Evolutionary conservation across 2,888 invertebrate genomes (phyloP).

Genomic region (Xiphydria camelus): DNA sequence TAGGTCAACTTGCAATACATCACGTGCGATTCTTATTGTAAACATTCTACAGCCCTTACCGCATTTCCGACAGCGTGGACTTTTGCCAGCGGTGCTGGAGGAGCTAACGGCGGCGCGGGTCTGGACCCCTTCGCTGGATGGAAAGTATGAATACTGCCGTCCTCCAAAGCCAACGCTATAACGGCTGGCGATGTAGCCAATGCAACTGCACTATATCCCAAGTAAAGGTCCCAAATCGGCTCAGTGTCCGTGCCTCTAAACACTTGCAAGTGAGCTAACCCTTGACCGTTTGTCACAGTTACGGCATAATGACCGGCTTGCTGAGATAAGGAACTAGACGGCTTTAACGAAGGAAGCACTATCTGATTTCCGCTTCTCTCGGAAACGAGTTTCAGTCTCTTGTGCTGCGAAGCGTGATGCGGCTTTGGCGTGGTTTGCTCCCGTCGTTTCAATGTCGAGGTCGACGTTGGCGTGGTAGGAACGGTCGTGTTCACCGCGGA

Average conservation of each 20-base stretch:
- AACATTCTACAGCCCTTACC: constrained; percentile 31
- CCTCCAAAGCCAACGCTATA: constrained; percentile 50
- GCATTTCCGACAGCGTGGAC: constrained; percentile 51
- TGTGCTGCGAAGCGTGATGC: constrained; percentile 27
- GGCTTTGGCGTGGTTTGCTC: constrained; percentile 40
- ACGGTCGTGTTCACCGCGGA: constrained; percentile 36
- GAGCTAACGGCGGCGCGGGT: constrained; percentile 49
- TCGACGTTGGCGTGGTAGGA: constrained; percentile 30
- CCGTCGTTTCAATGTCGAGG: constrained; percentile 45
- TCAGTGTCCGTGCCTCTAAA: constrained; percentile 50
- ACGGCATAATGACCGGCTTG: constrained; percentile 54
- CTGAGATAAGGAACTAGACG: constrained; percentile 47
- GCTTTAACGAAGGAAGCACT: constrained; percentile 48
- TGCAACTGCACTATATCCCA: constrained; percentile 51
- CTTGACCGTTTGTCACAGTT: constrained; percentile 48
- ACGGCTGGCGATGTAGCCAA: constrained; percentile 53
- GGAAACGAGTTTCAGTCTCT: constrained; percentile 42
- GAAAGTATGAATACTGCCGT: constrained; percentile 52
- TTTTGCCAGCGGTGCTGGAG: constrained; percentile 52
- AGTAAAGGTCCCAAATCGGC: constrained; percentile 51
- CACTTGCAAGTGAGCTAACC: constrained; percentile 50
- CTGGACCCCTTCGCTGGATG: constrained; percentile 50
- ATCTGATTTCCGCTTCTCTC: constrained; percentile 42
- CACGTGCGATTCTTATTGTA: background rate
- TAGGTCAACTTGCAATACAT: background rate